These are phyloP conservation scores for Neomonachus schauinslandi DNA, from an alignment of 2,113 vertebrate genomes.

Conservation along the genomic window DNA sequence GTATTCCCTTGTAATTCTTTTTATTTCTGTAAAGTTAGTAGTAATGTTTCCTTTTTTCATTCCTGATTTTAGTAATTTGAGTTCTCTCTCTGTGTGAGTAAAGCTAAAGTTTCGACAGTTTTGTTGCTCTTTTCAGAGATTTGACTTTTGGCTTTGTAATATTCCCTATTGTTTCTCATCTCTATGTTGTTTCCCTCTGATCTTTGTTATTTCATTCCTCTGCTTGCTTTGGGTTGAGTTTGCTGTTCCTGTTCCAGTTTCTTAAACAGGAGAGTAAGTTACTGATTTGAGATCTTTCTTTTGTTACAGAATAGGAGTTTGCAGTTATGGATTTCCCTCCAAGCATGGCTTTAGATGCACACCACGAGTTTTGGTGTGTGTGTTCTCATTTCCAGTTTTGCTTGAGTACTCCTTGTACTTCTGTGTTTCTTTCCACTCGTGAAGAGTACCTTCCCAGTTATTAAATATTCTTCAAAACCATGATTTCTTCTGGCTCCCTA, in stretches of 20 bases:
- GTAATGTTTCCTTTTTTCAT: neutral
- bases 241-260: neutral
- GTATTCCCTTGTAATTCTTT: neutral
- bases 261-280: neutral
- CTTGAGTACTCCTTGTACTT: too few species aligned
- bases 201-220: neutral
- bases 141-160: neutral
- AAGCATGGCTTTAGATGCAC: neutral
- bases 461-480: neutral
- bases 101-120: neutral
- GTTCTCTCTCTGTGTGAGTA: neutral
- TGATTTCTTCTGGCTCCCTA: neutral
- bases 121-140: neutral
- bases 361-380: neutral
- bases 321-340: neutral
- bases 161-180: neutral
- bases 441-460: neutral
- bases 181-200: neutral
- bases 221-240: neutral
- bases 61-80: neutral
- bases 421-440: neutral
- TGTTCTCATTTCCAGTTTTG: neutral
- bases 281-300: neutral
- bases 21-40: neutral
- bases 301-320: neutral